Conservation (phyloP, 2,113 vertebrate species). For the Dissostichus mawsoni region DNA sequence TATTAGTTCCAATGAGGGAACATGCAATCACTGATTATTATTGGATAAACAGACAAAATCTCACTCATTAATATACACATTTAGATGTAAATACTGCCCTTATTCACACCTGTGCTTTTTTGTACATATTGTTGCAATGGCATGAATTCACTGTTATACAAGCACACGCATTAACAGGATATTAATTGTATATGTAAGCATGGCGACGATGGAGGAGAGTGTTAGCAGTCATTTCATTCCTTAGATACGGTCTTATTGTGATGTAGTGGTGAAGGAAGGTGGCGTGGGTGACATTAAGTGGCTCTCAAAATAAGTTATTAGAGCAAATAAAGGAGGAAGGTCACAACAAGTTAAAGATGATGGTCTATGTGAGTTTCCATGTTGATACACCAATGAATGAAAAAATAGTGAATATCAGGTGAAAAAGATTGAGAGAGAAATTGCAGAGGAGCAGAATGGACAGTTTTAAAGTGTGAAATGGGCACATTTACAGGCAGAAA, state of each 20-base stretch:
- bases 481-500: slow-evolving; percentile 42
- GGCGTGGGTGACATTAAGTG: slow-evolving; percentile 35
- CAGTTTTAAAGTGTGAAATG: slow-evolving; percentile 32
- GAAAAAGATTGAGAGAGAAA: slow-evolving; percentile 26
- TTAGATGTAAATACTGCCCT: neutral
- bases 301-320: slow-evolving; percentile 20
- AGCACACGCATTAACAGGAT: neutral
- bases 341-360: slow-evolving; percentile 2
- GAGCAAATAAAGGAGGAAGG: neutral
- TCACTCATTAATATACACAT: slow-evolving; percentile 5
- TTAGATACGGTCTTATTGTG: slow-evolving; percentile 18
- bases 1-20: slow-evolving; percentile 35
- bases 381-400: neutral
- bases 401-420: slow-evolving; percentile 18
- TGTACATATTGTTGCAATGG: neutral
- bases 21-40: slow-evolving; percentile 18
- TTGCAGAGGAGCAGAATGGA: slow-evolving; percentile 16
- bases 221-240: slow-evolving; percentile 11
- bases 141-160: slow-evolving; percentile 10
- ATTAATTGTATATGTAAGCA: neutral
- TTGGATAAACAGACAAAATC: neutral
- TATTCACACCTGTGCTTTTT: neutral
- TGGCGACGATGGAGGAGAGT: slow-evolving; percentile 27
- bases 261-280: slow-evolving; percentile 1
- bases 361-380: neutral